Evolutionary conservation across 64 coral and sea anemone species (phyloP).

Genomic region (Stichodactyla mertensii): DNA sequence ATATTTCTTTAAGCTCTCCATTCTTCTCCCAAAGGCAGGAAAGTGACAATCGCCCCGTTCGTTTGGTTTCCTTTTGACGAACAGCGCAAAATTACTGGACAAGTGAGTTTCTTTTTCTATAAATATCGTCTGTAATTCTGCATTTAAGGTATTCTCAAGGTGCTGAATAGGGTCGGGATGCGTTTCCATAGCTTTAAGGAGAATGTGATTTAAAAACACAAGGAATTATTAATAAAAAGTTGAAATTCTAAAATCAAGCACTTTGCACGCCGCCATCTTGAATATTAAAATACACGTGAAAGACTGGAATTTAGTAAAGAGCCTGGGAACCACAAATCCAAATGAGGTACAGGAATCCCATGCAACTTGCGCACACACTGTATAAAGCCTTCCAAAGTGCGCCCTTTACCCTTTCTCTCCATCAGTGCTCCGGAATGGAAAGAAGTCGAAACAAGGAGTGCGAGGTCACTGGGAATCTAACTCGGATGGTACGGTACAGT

Average conservation of each 20-base stretch:
- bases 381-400: too few species aligned
- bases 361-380: too few species aligned
- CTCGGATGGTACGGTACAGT: too few species aligned
- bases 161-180: background rate
- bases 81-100: background rate
- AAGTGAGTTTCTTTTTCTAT: background rate
- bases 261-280: background rate
- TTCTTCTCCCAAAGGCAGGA: background rate
- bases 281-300: background rate
- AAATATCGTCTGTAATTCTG: background rate
- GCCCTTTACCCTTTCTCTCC: too few species aligned
- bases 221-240: background rate
- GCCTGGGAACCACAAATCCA: background rate
- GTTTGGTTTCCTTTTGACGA: slow-evolving; percentile 3
- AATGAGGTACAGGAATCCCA: background rate
- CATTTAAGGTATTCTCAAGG: background rate
- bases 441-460: too few species aligned
- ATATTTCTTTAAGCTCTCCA: background rate
- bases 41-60: background rate
- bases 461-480: too few species aligned
- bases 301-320: background rate
- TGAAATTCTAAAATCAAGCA: background rate
- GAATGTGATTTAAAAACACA: background rate
- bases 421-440: too few species aligned
- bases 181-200: background rate